Evolutionary conservation across 2,113 vertebrate genomes (phyloP), one percentile per base, ranked within the genome.

Genomic region (Petromus typicus): DNA sequence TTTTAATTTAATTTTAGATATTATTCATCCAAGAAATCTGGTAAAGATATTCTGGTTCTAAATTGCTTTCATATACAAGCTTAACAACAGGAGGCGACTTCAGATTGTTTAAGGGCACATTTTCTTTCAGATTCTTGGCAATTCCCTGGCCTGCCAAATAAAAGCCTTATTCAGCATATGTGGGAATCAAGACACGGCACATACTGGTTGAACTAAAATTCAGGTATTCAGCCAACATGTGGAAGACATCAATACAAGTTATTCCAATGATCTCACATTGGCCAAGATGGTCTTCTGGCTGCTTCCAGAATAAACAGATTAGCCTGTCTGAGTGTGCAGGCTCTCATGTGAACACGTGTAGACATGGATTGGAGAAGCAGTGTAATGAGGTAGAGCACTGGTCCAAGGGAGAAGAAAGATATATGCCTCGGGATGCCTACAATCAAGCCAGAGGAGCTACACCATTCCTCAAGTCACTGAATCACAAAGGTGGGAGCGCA

Each of bases 221-320:
- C 61, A 94, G 73, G 91, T 64, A 76, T 56, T 86, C 40, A 92
- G 59, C 23, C 66, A 96, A 78, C 76, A 93, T 91, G 61, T 90
- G 92, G 81, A 91, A 98, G 13, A 13, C 90, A 94, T 94, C 69
- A 95, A 63, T 5, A 45, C 40, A 63, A 64, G 22, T 82, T 96
- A 88, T 93, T 94, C 78, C 83, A 91, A 0, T 96, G 91, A 96
- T 40, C 82, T 97, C 94, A 80, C 69, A 57, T 16, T 80, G 86
- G 94, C 97, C 90, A 97, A 78, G 16, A n/a, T 2, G 0, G 81
- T 93, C 9, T 25, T 71, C 54, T 90, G 66, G 76, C 63, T 76
- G 34, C 16, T 48, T 96, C 92, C 75, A 97, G 89, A 40, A 59
- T 93, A 95, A 98, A 98, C 0, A 64, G 83, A 95, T 82, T 54